These are phyloP conservation scores for Drosophila subsilvestris DNA, from an alignment of 2,888 invertebrate species.

Conservation along the genomic window DNA sequence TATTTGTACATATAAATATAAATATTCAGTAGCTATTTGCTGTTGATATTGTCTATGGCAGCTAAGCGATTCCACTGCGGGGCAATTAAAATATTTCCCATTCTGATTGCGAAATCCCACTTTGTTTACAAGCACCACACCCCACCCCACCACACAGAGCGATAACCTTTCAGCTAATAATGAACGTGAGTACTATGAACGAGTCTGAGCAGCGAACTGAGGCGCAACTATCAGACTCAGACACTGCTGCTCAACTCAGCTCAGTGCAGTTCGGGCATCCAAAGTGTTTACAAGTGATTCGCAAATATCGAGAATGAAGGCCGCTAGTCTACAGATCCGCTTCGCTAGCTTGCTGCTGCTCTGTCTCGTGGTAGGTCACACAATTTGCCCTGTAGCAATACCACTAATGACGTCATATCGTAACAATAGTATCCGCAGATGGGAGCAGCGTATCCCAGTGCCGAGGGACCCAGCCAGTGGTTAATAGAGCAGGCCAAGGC, in stretches of 20 bases:
- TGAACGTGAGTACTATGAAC: not conserved
- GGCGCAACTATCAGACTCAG: slow-evolving; percentile 39
- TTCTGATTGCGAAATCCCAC: not conserved
- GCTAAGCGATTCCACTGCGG: not conserved
- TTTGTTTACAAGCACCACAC: slow-evolving; percentile 4
- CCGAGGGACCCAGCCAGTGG: slow-evolving; percentile 33
- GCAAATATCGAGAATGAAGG: slow-evolving; percentile 15
- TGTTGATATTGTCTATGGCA: not conserved
- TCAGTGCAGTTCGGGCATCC: slow-evolving; percentile 14
- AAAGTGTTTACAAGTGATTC: slow-evolving; percentile 9
- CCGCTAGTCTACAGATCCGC: slow-evolving; percentile 12
- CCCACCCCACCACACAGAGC: not conserved
- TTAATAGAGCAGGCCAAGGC: slow-evolving; percentile 53
- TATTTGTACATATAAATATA: too few relatives aligned
- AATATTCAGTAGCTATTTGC: not conserved
- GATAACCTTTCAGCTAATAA: slow-evolving; percentile 17
- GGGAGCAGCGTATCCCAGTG: slow-evolving; percentile 12
- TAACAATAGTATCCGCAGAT: not conserved
- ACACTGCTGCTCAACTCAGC: not conserved
- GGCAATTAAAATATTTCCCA: slow-evolving; percentile 1
- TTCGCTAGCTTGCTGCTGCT: slow-evolving; percentile 41
- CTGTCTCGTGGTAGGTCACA: slow-evolving; percentile 55
- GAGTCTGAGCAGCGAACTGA: slow-evolving; percentile 25
- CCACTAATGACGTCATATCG: slow-evolving; percentile 16
- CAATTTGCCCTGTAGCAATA: not conserved